phyloP scores from a whole-genome alignment of 2,797 vertebrate genomes.

The Manis pentadactyla region DNA sequence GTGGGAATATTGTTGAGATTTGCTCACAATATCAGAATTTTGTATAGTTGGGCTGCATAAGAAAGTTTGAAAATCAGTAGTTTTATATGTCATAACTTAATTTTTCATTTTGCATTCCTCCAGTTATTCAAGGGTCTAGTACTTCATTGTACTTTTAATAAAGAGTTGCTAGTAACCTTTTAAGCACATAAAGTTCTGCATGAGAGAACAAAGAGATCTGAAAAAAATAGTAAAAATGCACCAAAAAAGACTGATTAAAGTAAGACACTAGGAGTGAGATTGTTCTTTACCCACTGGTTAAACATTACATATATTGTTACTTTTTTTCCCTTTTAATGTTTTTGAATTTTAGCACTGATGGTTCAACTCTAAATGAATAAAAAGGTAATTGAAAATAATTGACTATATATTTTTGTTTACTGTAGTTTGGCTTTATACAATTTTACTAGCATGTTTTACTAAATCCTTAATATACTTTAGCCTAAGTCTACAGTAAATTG shows the following conservation, averaged over 20 bases:
- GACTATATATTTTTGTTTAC: conserved; percentile 26
- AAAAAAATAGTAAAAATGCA: conserved; percentile 57
- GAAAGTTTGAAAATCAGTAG: conserved; percentile 44
- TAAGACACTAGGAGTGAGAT: conserved; percentile 56
- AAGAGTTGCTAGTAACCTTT: conserved; percentile 31
- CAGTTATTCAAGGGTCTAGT: conserved; percentile 5
- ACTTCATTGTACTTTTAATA: conserved; percentile 62
- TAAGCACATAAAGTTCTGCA: conserved; percentile 12
- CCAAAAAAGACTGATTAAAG: conserved; percentile 59
- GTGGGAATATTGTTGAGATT: background rate
- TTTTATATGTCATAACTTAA: conserved; percentile 38
- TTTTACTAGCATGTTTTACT: conserved; percentile 36
- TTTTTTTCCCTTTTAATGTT: conserved; percentile 8
- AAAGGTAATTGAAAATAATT: conserved; percentile 39
- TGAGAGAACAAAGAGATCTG: conserved; percentile 73
- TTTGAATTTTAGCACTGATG: conserved; percentile 47
- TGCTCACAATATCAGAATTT: conserved; percentile 31
- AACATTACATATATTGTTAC: conserved; percentile 54
- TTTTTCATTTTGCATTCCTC: conserved; percentile 39
- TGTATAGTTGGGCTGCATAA: background rate
- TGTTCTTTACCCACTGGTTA: conserved; percentile 53
- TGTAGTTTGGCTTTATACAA: conserved; percentile 8
- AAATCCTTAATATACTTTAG: conserved; percentile 55
- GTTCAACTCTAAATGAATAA: conserved; percentile 38
- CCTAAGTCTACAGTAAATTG: background rate